phyloP scores from a whole-genome alignment of 1,140 invertebrate species.

The Battus philenor region DNA sequence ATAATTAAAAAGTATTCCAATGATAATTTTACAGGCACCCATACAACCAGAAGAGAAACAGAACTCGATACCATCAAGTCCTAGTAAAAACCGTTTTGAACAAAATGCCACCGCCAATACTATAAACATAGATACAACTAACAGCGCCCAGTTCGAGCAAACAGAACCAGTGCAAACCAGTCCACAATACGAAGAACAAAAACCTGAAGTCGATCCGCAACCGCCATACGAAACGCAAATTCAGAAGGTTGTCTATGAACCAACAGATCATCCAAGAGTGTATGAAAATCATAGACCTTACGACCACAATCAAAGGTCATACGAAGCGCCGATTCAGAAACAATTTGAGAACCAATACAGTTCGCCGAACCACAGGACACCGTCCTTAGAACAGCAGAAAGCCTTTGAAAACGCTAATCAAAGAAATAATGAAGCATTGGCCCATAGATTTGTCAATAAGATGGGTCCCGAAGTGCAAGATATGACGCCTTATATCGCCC shows the following conservation, averaged over 20 bases:
- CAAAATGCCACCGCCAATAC: conserved; percentile 18
- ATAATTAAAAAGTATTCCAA: too few relatives aligned
- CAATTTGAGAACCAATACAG: conserved; percentile 11
- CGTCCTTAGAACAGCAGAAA: conserved; percentile 9
- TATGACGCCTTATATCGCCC: conserved; percentile 21
- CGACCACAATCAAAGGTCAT: conserved; percentile 6
- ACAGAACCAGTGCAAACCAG: not conserved
- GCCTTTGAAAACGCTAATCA: conserved; percentile 25
- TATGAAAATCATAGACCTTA: conserved; percentile 16
- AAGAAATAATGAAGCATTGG: conserved; percentile 8
- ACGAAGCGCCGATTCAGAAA: conserved; percentile 15
- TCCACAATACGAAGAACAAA: not conserved
- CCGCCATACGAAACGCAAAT: conserved; percentile 12
- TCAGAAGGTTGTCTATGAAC: not conserved
- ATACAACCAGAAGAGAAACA: conserved; percentile 23
- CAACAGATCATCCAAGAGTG: conserved; percentile 8
- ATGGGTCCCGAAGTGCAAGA: conserved; percentile 24
- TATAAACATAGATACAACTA: conserved; percentile 12
- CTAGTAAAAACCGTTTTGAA: conserved; percentile 25
- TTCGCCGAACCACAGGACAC: conserved; percentile 7
- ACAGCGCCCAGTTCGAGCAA: not conserved
- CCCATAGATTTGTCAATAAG: conserved; percentile 5
- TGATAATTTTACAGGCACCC: too few relatives aligned
- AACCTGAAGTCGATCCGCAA: conserved; percentile 7
- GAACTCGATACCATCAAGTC: conserved; percentile 31